Conservation (phyloP, 2,888 invertebrate genomes). For the Drosophila mulleri region DNA sequence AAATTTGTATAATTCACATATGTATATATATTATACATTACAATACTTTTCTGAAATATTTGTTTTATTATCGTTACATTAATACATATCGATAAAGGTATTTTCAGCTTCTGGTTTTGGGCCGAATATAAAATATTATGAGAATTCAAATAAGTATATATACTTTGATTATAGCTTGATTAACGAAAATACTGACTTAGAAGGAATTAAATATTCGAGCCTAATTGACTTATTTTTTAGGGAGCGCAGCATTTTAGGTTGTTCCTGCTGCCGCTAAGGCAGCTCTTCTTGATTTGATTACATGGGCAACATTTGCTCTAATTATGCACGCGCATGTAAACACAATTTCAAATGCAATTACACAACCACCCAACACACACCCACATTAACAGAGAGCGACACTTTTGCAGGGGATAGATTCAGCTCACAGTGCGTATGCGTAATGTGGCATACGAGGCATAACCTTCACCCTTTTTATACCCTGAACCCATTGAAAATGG, state of each 20-base stretch:
- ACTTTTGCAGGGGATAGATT: constrained; percentile 40
- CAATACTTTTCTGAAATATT: too few species aligned
- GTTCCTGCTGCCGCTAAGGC: neutral
- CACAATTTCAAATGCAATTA: constrained; percentile 73
- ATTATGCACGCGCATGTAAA: constrained; percentile 80
- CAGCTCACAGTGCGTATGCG: constrained; percentile 63
- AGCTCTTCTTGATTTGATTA: constrained; percentile 69
- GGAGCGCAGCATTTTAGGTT: constrained; percentile 14
- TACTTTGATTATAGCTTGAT: too few species aligned
- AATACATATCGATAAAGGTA: too few species aligned
- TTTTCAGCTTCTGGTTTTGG: too few species aligned
- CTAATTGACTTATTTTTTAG: neutral
- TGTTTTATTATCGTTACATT: too few species aligned
- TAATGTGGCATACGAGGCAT: constrained; percentile 53
- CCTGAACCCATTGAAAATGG: too few species aligned
- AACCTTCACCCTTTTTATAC: constrained; percentile 9
- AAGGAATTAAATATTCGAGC: neutral
- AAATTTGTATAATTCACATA: too few species aligned
- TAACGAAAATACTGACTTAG: neutral
- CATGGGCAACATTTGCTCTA: constrained; percentile 75
- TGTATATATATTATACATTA: too few species aligned
- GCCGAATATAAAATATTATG: too few species aligned
- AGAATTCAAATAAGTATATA: too few species aligned
- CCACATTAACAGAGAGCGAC: constrained; percentile 2
- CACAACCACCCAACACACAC: constrained; percentile 36